Base-by-base conservation (phyloP, 2,888 invertebrate species). In the Acleris laterana region DNA sequence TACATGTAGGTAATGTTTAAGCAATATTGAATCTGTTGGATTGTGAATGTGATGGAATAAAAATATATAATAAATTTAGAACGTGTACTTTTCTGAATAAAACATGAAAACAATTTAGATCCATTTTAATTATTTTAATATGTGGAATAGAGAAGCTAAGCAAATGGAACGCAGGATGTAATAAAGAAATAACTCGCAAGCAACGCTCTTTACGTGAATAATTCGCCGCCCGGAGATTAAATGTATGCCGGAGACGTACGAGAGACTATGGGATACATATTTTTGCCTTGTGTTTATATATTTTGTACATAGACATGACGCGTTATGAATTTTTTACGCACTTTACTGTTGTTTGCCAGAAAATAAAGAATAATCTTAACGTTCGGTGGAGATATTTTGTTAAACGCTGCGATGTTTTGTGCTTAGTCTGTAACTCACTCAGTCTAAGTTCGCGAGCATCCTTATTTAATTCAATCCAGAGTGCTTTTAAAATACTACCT, bases 101-200 rank as follows among this genome's bases (percentile, higher is more conserved):
- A n/a, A 17, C n/a, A 16, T n/a, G 16, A 46, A 2, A 46, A 17
- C 46, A 46, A 46, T n/a, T n/a, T 5, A 17, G 17, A n/a, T 46
- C n/a, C 6, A 17, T n/a, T 17, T 46, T 16, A 17, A 16, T 46
- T 7, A n/a, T 46, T 46, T 46, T 32, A n/a, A 44, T 50, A 52
- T 52, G 52, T 20, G 20, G 46, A 75, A 80, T 81, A 77, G 83
- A 85, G 77, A 78, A 77, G 78, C 38, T 38, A 79, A 84, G 80
- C 82, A 84, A 84, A 76, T 74, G 72, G 72, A 72, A 73, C 73
- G 76, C 74, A 74, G 81, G 78, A 79, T 81, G 83, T 84, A 87
- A 88, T 89, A 88, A 88, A 87, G 84, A 84, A 87, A 87, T 85
- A 82, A 80, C 87, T 83, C 69, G 71, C 74, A 76, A 81, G 78